These are phyloP conservation scores for Salvator merianae DNA, from an alignment of 2,113 vertebrate species.

Conservation along the genomic window DNA sequence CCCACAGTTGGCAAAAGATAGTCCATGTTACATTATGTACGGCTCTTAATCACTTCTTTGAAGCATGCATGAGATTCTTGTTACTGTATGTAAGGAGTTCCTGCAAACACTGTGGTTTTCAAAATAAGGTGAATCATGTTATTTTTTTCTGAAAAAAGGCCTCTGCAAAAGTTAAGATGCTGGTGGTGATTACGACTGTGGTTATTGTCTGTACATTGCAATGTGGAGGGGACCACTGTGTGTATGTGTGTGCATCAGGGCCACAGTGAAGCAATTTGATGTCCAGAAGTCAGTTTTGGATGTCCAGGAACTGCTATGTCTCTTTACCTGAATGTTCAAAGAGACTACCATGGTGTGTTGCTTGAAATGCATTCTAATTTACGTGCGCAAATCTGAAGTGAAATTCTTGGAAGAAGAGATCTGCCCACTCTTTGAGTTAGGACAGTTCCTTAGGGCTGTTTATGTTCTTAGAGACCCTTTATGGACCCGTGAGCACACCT, in stretches of 20 bases:
- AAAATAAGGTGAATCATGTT: constrained; percentile 16
- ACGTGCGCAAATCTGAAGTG: constrained; percentile 8
- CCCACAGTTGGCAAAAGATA: constrained; percentile 58
- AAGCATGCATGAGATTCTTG: too few species aligned
- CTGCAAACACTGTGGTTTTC: neutral
- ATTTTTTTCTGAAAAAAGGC: constrained; percentile 24
- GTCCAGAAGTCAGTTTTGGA: neutral
- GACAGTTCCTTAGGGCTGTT: too few species aligned
- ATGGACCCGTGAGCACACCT: too few species aligned
- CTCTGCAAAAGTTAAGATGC: neutral
- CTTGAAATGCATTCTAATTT: constrained; percentile 10
- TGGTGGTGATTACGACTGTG: neutral
- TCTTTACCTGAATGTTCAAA: neutral
- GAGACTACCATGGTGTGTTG: neutral
- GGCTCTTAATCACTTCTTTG: neutral
- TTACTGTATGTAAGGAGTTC: neutral
- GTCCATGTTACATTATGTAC: neutral
- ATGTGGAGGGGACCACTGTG: neutral
- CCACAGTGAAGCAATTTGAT: neutral
- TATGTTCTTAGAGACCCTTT: too few species aligned
- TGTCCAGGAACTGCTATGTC: constrained; percentile 14
- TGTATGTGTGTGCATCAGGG: neutral
- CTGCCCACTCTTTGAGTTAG: too few species aligned
- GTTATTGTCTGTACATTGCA: neutral
- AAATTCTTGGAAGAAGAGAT: too few species aligned